Evolutionary conservation across 2,113 vertebrate species (phyloP).

Genomic region (Recurvirostra avosetta): DNA sequence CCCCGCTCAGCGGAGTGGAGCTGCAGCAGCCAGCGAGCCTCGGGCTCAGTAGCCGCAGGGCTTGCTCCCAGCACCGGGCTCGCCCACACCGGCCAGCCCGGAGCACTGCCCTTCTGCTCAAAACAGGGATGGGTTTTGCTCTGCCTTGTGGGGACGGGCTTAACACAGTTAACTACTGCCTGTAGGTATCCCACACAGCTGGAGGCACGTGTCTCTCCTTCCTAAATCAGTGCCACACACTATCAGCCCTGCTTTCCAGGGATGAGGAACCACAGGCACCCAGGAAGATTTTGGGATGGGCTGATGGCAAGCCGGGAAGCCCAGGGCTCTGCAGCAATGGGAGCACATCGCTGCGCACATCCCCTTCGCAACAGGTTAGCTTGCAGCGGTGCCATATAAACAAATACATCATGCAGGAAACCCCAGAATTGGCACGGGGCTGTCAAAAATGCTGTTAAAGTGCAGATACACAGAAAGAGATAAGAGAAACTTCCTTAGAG

Average conservation of each 20-base stretch:
- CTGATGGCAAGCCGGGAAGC: neutral
- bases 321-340: neutral
- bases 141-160: fast-evolving
- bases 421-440: neutral
- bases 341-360: fast-evolving
- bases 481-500: neutral
- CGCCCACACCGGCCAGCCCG: fast-evolving
- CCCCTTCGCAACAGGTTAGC: neutral
- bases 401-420: neutral
- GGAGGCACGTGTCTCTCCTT: neutral
- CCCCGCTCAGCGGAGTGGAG: neutral
- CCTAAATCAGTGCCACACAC: fast-evolving
- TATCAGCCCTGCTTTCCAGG: neutral
- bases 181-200: neutral
- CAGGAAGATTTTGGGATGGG: neutral
- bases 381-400: neutral
- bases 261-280: neutral
- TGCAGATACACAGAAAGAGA: neutral
- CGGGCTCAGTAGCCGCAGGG: neutral
- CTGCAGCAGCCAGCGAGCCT: neutral
- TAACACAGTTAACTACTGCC: neutral
- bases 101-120: neutral
- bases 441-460: neutral
- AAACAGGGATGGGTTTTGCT: neutral
- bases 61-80: neutral